Conservation (phyloP, 2,888 invertebrate species). For the Pachymerium ferrugineum region DNA sequence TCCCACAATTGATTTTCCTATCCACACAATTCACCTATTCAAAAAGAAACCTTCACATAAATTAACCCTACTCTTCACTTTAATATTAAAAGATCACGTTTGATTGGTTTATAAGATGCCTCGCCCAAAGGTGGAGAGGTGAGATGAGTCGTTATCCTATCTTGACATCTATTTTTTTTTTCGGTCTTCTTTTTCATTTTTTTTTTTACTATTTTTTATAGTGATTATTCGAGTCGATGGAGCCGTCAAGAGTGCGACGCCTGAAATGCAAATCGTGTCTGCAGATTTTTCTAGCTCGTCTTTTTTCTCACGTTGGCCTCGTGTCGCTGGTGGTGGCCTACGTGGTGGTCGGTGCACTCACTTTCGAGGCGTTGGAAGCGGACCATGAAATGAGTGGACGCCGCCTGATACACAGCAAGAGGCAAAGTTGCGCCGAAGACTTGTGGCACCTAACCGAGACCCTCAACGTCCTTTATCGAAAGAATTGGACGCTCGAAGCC, state of each 20-base stretch:
- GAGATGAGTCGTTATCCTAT: background rate
- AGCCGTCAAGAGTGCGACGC: constrained; percentile 33
- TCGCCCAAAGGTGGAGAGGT: background rate
- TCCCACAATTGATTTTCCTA: background rate
- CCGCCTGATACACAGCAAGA: constrained; percentile 47
- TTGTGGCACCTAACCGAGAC: constrained; percentile 60
- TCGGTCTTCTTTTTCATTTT: background rate
- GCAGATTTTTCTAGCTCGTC: constrained; percentile 53
- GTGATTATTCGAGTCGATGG: background rate
- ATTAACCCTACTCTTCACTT: no score
- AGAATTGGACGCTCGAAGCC: constrained; percentile 75
- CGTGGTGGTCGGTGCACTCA: constrained; percentile 66
- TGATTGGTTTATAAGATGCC: constrained; percentile 19
- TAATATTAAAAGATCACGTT: background rate
- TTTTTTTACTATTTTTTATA: background rate
- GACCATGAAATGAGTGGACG: constrained; percentile 62
- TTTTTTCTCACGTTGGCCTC: constrained; percentile 64
- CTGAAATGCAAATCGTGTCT: constrained; percentile 41
- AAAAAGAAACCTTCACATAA: no score
- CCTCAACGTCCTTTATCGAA: constrained; percentile 73
- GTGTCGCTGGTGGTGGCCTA: constrained; percentile 67
- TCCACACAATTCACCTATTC: no score
- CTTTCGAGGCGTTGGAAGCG: constrained; percentile 69
- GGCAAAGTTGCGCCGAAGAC: constrained; percentile 59
- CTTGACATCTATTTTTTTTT: constrained; percentile 1